Percentiles rank a stretch among this genome's conserved stretches.
phyloP scores from a whole-genome alignment of 1,140 invertebrate genomes.

The Berghia stephanieae region DNA sequence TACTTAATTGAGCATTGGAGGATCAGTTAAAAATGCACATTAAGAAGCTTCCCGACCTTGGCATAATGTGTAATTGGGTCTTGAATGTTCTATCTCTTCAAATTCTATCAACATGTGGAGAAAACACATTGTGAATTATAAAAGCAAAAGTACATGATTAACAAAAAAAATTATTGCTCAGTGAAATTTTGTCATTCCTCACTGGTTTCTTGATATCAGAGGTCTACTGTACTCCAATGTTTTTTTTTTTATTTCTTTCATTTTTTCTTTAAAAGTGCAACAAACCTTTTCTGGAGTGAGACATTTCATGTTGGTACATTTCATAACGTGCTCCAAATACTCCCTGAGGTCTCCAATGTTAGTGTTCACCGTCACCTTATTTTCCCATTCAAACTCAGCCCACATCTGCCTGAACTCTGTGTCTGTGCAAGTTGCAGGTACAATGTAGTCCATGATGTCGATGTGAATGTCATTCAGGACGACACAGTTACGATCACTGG shows the following conservation, averaged over 20 bases:
- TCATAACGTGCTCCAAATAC: slow-evolving; percentile 91
- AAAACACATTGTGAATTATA: too few species aligned
- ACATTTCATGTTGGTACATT: slow-evolving; percentile 98
- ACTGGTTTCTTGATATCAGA: too few species aligned
- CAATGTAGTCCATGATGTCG: slow-evolving; percentile 99
- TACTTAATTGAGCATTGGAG: too few species aligned
- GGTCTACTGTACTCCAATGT: too few species aligned
- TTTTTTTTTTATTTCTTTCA: background rate
- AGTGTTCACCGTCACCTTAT: slow-evolving; percentile 98
- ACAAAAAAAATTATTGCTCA: too few species aligned
- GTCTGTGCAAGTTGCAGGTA: slow-evolving; percentile 95
- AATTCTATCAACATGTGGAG: too few species aligned
- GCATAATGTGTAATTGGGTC: too few species aligned
- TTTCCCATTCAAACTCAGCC: slow-evolving; percentile 99
- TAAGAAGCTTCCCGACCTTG: too few species aligned
- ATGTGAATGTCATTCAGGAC: slow-evolving; percentile 99
- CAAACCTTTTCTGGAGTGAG: slow-evolving; percentile 80
- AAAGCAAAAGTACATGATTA: too few species aligned
- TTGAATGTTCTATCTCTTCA: too few species aligned
- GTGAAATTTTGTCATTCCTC: too few species aligned
- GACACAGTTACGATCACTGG: slow-evolving; percentile 94
- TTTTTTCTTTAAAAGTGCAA: background rate
- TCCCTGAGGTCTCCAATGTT: slow-evolving; percentile 91
- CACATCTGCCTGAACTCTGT: slow-evolving; percentile 98
- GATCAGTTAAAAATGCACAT: too few species aligned